Base-by-base conservation (phyloP, 2,888 invertebrate species). In the Hanleya hanleyi region DNA sequence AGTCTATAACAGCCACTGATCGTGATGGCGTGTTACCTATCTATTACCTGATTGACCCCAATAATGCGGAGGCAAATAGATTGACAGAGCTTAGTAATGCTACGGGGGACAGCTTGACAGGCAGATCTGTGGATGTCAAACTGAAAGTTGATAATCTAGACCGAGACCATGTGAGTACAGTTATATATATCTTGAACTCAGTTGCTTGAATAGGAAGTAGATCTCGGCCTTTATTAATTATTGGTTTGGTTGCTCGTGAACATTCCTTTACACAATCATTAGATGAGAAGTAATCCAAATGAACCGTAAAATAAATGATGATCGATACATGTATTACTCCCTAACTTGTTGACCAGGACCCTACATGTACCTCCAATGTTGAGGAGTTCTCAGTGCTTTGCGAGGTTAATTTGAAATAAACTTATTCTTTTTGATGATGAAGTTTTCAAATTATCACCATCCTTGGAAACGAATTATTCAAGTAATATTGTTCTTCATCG, bases 61-160 rank as follows among this genome's bases (percentile, higher is more conserved):
- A 79, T 38, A 68, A 71, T 32, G 47, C 61, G 0, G 73, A 76
- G 3, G 72, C 78, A 7, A 70, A 69, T n/a, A 41, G 75, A 32
- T 72, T 83, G 32, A 83, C 85, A 5, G 66, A 74, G 35, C 79
- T 87, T 18, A 78, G 74, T 22, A 73, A 73, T 37, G 76, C 77
- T 0, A 66, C 77, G n/a, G 80, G 80, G 3, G 61, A 66, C 29
- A 77, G 78, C 47, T 49, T 51, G 0, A 75, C 68, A 26, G 81
- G 82, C 4, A 66, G 84, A 69, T 71, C 71, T 29, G 85, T 84
- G 15, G 81, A 85, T 74, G 81, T 87, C 37, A 77, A 83, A n/a
- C 79, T 87, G 7, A 83, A 75, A 9, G 50, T 73, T 41, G 36
- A 22, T 26, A 29, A 67, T 12, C 77, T 87, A 6, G 86, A 87